Percentiles rank a stretch among this genome's conserved stretches.
Evolutionary conservation across 2,888 invertebrate species (phyloP).

Genomic region (Tromatobia lineatoria): DNA sequence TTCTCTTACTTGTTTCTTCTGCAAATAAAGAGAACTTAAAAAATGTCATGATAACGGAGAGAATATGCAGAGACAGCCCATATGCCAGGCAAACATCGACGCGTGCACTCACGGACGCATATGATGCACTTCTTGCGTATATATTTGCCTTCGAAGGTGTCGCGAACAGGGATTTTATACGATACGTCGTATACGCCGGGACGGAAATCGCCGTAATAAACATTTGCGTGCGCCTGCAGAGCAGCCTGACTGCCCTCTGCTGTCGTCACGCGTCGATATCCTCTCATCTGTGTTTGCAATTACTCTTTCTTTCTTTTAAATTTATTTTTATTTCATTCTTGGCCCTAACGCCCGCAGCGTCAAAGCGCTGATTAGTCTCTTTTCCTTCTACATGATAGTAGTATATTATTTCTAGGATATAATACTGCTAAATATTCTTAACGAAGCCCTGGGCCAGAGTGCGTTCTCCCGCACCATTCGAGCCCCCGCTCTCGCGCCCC

Average conservation of each 20-base stretch:
- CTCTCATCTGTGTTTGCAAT: background rate
- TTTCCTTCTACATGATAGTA: background rate
- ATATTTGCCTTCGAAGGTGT: conserved; percentile 59
- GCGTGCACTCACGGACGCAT: conserved; percentile 61
- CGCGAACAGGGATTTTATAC: conserved; percentile 42
- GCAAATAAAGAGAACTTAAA: conserved; percentile 41
- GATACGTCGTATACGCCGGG: background rate
- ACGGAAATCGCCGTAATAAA: conserved; percentile 40
- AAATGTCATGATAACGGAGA: conserved; percentile 32
- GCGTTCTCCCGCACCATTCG: background rate
- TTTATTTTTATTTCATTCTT: background rate
- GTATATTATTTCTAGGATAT: conserved; percentile 10
- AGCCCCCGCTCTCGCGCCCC: background rate
- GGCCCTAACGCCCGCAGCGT: background rate
- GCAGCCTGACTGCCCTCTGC: background rate
- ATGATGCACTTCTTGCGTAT: conserved; percentile 57
- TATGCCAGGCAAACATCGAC: conserved; percentile 68
- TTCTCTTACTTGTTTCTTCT: conserved; percentile 32
- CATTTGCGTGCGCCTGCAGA: conserved; percentile 24
- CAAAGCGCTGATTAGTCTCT: conserved; percentile 3
- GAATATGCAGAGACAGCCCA: conserved; percentile 54
- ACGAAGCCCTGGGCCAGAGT: conserved; percentile 18
- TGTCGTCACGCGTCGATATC: conserved; percentile 35
- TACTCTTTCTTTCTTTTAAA: background rate
- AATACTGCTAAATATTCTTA: conserved; percentile 25